These are phyloP conservation scores for Aphelenchoides avenae DNA, from an alignment of 1,140 invertebrate species.

Conservation along the genomic window DNA sequence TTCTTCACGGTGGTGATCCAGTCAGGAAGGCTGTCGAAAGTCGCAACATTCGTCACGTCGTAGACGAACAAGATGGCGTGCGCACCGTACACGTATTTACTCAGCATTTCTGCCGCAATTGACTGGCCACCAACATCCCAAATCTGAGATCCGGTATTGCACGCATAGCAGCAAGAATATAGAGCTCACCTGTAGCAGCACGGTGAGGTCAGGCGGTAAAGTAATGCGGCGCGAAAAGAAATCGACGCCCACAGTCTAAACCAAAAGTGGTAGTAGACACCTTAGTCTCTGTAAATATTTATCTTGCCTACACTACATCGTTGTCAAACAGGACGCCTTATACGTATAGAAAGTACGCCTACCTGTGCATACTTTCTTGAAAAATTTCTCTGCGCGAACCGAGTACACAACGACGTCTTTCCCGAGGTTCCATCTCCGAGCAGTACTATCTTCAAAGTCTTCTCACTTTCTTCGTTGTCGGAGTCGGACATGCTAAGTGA, in stretches of 20 bases:
- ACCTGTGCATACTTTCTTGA: constrained; percentile 67
- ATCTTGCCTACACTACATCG: neutral
- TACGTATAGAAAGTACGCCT: constrained; percentile 13
- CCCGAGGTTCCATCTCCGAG: no score
- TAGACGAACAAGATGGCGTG: constrained; percentile 72
- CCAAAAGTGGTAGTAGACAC: constrained; percentile 1
- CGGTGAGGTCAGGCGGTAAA: constrained; percentile 65
- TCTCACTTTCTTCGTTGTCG: neutral
- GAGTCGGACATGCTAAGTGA: no score
- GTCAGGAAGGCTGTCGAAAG: constrained; percentile 72
- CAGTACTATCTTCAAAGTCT: neutral
- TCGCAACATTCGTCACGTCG: constrained; percentile 76
- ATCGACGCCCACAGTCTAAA: constrained; percentile 73
- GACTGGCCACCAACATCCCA: constrained; percentile 79
- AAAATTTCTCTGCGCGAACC: constrained; percentile 73
- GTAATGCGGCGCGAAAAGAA: constrained; percentile 72
- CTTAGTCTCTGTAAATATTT: neutral
- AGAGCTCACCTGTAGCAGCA: constrained; percentile 59
- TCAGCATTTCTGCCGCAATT: constrained; percentile 72
- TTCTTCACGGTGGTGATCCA: constrained; percentile 71
- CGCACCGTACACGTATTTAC: constrained; percentile 56
- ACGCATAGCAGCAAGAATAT: constrained; percentile 23
- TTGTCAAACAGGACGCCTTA: neutral
- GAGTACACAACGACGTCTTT: constrained; percentile 70
- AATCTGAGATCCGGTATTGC: constrained; percentile 70